A percentile compares a stretch with the other conserved stretches of the same genome.
These are phyloP conservation scores for Sturmia bella DNA, from an alignment of 2,888 invertebrate species.

Conservation along the genomic window DNA sequence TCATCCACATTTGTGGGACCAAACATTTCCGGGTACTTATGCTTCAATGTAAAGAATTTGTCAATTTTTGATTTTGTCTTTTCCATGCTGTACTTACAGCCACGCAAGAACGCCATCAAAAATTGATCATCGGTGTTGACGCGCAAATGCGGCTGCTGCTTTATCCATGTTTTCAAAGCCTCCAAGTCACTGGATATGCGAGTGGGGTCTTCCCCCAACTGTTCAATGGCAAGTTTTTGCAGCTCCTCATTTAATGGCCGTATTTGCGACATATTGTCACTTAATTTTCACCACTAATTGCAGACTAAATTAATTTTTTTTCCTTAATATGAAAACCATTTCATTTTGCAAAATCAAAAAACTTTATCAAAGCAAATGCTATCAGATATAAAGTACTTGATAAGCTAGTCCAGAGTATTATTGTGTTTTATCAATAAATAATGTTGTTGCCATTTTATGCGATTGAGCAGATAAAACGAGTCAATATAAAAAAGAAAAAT, in stretches of 20 bases:
- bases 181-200: constrained; percentile 77
- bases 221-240: constrained; percentile 53
- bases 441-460: neutral
- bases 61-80: constrained; percentile 85
- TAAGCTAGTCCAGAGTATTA: neutral
- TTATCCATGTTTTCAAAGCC: constrained; percentile 82
- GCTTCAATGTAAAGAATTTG: constrained; percentile 83
- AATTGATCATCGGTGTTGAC: constrained; percentile 83
- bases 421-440: neutral
- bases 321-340: neutral
- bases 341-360: neutral
- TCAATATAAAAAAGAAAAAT: constrained; percentile 15
- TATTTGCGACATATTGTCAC: constrained; percentile 52
- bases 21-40: constrained; percentile 78
- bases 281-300: neutral
- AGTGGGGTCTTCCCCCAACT: constrained; percentile 77
- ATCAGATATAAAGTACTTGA: constrained; percentile 30
- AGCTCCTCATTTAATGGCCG: constrained; percentile 52
- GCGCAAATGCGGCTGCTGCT: constrained; percentile 82
- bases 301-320: constrained; percentile 33
- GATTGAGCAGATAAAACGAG: neutral
- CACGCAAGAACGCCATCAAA: constrained; percentile 85
- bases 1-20: constrained; percentile 77
- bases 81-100: constrained; percentile 86
- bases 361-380: constrained; percentile 19